A percentile compares a stretch with the other conserved stretches of the same genome.
Evolutionary conservation across 1,140 invertebrate species (phyloP).

Genomic region (Neodiprion lecontei): DNA sequence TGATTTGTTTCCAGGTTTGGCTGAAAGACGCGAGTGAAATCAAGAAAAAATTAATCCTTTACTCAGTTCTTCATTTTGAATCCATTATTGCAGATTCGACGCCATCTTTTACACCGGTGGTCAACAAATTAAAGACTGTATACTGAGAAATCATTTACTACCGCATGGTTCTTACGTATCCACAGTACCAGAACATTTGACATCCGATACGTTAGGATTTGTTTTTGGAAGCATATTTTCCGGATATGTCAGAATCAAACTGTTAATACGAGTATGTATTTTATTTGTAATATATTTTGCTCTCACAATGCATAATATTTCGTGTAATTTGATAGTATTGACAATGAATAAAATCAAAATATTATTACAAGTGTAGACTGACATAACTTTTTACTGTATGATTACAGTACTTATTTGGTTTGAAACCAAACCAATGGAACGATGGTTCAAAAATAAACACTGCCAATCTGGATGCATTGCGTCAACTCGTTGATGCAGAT

Average conservation of each 20-base stretch:
- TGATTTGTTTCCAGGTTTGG: conserved; percentile 8
- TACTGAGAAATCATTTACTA: conserved; percentile 57
- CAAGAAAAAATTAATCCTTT: conserved; percentile 19
- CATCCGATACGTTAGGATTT: conserved; percentile 67
- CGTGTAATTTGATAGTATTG: conserved; percentile 17
- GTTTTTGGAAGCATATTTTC: conserved; percentile 60
- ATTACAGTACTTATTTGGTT: conserved; percentile 53
- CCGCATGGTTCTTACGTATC: conserved; percentile 61
- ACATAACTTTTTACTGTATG: conserved; percentile 30
- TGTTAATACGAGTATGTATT: conserved; percentile 53
- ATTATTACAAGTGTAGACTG: neutral
- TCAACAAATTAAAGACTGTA: conserved; percentile 49
- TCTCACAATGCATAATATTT: conserved; percentile 28
- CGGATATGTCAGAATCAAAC: conserved; percentile 55
- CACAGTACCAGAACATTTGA: conserved; percentile 58
- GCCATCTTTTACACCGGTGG: conserved; percentile 65
- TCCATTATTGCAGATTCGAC: conserved; percentile 59
- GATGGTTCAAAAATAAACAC: conserved; percentile 60
- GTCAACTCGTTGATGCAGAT: conserved; percentile 63
- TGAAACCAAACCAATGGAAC: conserved; percentile 51
- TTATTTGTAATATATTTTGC: conserved; percentile 22
- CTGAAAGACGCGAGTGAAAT: neutral
- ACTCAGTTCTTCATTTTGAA: conserved; percentile 28
- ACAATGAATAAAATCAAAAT: too few relatives aligned
- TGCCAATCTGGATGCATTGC: conserved; percentile 60